Percentiles rank a stretch among this genome's conserved stretches.
Conservation (phyloP, 2,113 vertebrate species). For the Percopsis transmontana region DNA sequence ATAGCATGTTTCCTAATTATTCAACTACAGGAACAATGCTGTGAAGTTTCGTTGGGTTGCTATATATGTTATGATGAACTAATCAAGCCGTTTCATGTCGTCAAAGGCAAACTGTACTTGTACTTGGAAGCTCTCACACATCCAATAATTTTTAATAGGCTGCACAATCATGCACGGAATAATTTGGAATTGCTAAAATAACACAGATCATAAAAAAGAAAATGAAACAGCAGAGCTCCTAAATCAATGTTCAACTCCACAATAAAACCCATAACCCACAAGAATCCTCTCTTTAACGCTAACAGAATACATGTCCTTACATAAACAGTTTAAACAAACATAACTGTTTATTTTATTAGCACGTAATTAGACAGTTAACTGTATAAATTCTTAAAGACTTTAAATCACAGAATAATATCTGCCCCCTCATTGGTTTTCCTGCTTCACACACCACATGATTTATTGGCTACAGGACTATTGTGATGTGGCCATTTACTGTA, state of each 20-base stretch:
- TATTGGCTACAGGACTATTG: slow-evolving; percentile 43
- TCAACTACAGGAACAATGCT: slow-evolving; percentile 8
- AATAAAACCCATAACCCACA: no score
- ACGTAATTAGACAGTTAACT: slow-evolving; percentile 24
- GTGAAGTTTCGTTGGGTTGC: slow-evolving; percentile 27
- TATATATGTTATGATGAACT: slow-evolving; percentile 40
- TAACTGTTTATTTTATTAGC: background rate
- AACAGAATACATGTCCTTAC: background rate
- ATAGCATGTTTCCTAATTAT: slow-evolving; percentile 2
- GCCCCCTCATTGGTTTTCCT: slow-evolving; percentile 34
- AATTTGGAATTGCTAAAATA: slow-evolving; percentile 12
- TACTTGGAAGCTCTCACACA: slow-evolving; percentile 8
- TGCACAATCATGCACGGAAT: slow-evolving; percentile 3
- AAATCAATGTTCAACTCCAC: slow-evolving; percentile 12
- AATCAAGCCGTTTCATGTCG: slow-evolving; percentile 40
- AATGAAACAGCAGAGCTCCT: slow-evolving; percentile 9
- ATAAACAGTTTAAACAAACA: slow-evolving; percentile 16
- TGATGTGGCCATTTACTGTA: slow-evolving; percentile 47
- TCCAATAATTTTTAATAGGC: slow-evolving; percentile 23
- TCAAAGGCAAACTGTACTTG: slow-evolving; percentile 62
- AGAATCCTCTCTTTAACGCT: background rate
- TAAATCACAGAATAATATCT: slow-evolving; percentile 45
- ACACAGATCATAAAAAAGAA: slow-evolving; percentile 13
- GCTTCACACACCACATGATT: slow-evolving; percentile 30
- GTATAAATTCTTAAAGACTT: slow-evolving; percentile 31